phyloP scores from a whole-genome alignment of 2,888 invertebrate genomes.

The Diaperis boleti region DNA sequence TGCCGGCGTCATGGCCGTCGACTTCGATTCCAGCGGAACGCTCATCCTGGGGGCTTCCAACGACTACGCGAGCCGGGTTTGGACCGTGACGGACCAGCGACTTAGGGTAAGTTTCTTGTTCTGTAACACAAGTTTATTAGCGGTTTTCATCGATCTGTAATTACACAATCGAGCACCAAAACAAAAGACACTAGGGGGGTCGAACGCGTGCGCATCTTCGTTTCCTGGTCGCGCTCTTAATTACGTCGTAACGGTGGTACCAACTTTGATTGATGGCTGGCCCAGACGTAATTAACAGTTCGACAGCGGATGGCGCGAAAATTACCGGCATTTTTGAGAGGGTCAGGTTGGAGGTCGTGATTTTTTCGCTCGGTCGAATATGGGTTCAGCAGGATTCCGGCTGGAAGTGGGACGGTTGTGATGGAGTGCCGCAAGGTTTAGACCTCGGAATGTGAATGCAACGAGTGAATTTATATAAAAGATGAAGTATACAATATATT shows the following conservation, averaged over 20 bases:
- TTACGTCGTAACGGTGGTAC: constrained; percentile 32
- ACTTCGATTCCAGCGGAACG: constrained; percentile 92
- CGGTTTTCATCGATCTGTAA: too few species aligned
- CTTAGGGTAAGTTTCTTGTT: constrained; percentile 69
- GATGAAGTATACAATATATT: too few species aligned
- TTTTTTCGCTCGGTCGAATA: too few species aligned
- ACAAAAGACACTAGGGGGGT: too few species aligned
- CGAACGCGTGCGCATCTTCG: constrained; percentile 23
- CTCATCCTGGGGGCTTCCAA: constrained; percentile 93
- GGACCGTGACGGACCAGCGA: constrained; percentile 92
- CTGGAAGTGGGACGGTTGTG: too few species aligned
- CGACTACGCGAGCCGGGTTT: constrained; percentile 96
- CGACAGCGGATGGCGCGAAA: not conserved
- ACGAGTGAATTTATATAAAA: too few species aligned
- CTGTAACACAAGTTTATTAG: too few species aligned
- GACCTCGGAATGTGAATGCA: too few species aligned
- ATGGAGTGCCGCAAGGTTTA: too few species aligned
- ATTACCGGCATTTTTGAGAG: not conserved
- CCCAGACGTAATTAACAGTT: constrained; percentile 26
- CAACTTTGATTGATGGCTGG: constrained; percentile 42
- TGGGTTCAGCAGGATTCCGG: too few species aligned
- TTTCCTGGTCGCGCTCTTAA: constrained; percentile 18
- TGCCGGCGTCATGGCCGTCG: constrained; percentile 95
- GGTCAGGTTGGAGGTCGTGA: not conserved
- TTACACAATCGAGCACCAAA: too few species aligned